These are phyloP conservation scores for Mesopsocus fuscifrons DNA, from an alignment of 2,888 invertebrate species.

Conservation along the genomic window DNA sequence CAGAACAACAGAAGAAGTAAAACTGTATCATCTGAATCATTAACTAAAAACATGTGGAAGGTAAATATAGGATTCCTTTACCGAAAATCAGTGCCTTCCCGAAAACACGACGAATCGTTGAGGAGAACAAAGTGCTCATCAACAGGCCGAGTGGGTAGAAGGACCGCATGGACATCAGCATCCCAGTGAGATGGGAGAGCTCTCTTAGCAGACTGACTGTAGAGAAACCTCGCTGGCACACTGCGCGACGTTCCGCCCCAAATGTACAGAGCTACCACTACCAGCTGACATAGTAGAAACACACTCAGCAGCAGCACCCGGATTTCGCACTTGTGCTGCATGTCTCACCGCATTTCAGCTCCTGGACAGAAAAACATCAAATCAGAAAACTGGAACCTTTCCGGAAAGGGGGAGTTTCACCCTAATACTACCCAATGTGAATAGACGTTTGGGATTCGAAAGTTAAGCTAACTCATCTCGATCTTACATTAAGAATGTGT, in stretches of 20 bases:
- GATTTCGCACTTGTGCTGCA: background rate
- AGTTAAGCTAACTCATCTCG: too few relatives aligned
- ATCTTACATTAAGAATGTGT: too few relatives aligned
- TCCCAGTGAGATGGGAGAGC: constrained; percentile 20
- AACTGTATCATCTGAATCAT: too few relatives aligned
- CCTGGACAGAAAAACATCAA: background rate
- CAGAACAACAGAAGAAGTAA: too few relatives aligned
- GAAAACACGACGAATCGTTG: constrained; percentile 12
- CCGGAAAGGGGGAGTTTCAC: too few relatives aligned
- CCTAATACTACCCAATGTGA: too few relatives aligned
- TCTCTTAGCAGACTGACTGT: too few relatives aligned
- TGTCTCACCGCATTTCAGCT: background rate
- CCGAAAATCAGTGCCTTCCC: constrained; percentile 12
- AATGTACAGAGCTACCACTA: background rate
- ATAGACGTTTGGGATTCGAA: too few relatives aligned
- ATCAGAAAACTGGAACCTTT: too few relatives aligned
- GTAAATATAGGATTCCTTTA: constrained; percentile 10
- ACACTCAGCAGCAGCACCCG: background rate
- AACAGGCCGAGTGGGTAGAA: background rate
- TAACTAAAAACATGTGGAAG: too few relatives aligned
- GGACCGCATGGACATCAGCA: constrained; percentile 18
- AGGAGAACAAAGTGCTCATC: constrained; percentile 12
- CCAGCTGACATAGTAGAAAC: background rate
- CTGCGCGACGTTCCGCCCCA: background rate
- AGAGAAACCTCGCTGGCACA: background rate